Percentiles rank a stretch among this genome's conserved stretches.
These are phyloP conservation scores for Amazona vittata DNA, from an alignment of 2,113 vertebrate species.

Conservation along the genomic window DNA sequence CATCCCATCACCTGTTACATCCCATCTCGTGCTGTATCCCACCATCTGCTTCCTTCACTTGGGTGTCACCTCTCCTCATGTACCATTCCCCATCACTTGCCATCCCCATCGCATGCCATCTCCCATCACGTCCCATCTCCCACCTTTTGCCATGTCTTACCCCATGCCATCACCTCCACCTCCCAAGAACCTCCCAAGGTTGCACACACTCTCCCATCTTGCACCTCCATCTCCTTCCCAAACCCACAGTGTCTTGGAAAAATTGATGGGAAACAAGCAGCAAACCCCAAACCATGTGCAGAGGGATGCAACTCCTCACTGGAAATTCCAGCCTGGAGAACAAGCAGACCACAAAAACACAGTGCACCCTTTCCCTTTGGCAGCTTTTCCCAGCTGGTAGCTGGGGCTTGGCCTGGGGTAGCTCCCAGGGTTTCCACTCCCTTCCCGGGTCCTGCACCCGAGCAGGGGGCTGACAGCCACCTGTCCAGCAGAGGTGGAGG, in stretches of 20 bases:
- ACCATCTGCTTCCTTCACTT: background rate
- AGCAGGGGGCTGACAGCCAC: rapidly evolving
- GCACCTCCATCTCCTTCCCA: background rate
- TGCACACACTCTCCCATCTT: background rate
- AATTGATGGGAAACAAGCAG: background rate
- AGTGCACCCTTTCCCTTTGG: background rate
- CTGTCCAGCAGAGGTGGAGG: background rate
- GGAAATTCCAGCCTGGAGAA: background rate
- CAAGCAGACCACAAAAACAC: background rate
- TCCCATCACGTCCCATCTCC: background rate
- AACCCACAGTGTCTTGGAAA: background rate
- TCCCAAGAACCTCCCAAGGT: background rate
- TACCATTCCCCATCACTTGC: background rate
- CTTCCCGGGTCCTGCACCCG: background rate
- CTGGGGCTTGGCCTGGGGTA: background rate
- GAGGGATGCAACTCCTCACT: background rate
- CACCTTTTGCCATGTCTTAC: background rate
- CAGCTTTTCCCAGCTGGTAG: background rate
- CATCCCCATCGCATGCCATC: background rate
- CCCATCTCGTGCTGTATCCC: background rate
- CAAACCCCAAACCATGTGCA: background rate
- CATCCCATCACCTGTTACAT: background rate
- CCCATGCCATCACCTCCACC: background rate
- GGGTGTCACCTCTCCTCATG: background rate
- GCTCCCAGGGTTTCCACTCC: background rate